These are phyloP conservation scores for Embiotoca jacksoni DNA, from an alignment of 2,113 vertebrate genomes.

Conservation along the genomic window DNA sequence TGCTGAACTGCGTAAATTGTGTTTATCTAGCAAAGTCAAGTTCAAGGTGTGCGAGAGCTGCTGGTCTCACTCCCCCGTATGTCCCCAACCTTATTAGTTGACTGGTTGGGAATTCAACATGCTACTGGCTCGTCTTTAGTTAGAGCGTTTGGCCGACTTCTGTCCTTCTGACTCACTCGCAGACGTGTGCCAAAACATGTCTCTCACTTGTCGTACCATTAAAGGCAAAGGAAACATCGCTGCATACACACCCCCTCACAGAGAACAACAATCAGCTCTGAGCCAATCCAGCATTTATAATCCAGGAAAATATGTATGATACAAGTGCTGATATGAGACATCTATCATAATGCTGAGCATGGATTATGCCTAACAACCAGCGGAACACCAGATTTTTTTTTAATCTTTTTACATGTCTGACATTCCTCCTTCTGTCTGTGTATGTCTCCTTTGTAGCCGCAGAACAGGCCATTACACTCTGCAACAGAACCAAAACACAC, in stretches of 20 bases:
- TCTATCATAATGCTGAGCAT: no score
- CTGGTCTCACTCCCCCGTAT: conserved; percentile 45
- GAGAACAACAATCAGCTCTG: background rate
- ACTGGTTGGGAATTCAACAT: conserved; percentile 33
- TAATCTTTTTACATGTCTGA: no score
- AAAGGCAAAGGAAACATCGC: background rate
- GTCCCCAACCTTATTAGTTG: conserved; percentile 33
- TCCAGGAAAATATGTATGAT: background rate
- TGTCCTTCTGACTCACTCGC: conserved; percentile 36
- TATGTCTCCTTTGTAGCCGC: conserved; percentile 54
- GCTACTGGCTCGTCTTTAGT: conserved; percentile 13
- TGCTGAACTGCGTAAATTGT: conserved; percentile 1
- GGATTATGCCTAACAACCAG: no score
- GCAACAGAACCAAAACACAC: conserved; percentile 62
- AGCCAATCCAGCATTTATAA: background rate
- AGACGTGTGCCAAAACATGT: background rate
- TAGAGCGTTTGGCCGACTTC: conserved; percentile 5
- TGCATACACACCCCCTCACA: background rate
- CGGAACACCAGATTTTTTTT: background rate
- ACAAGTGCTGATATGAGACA: no score
- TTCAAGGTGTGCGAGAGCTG: conserved; percentile 18
- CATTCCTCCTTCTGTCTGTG: background rate
- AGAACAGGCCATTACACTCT: conserved; percentile 71
- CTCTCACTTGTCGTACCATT: background rate
- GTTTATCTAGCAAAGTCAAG: conserved; percentile 2